phyloP scores from a whole-genome alignment of 2,888 invertebrate genomes.

The Lasioglossum marginatum region DNA sequence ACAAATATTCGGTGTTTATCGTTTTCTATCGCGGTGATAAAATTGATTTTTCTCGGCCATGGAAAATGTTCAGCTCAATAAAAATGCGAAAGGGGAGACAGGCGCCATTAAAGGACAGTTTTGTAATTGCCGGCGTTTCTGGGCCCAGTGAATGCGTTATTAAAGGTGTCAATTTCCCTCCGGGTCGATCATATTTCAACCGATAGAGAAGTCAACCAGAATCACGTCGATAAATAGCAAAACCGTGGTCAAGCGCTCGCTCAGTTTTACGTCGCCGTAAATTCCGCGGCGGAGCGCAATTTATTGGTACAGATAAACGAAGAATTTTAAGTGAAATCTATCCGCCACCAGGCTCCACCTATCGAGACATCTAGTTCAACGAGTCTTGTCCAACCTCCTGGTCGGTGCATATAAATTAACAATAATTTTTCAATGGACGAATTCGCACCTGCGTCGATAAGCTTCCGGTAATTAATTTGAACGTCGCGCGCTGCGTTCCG shows the following conservation, averaged over 20 bases:
- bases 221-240: background rate
- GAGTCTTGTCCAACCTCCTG: background rate
- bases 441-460: conserved; percentile 41
- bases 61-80: background rate
- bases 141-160: background rate
- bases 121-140: background rate
- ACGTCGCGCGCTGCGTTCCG: background rate
- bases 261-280: background rate
- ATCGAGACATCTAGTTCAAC: conserved; percentile 26
- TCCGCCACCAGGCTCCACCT: background rate
- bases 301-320: conserved; percentile 44
- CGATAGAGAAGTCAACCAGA: conserved; percentile 7
- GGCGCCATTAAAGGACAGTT: background rate
- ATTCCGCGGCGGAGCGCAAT: background rate
- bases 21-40: background rate
- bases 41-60: background rate
- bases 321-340: conserved; percentile 49
- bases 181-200: background rate
- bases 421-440: conserved; percentile 19
- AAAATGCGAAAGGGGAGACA: background rate
- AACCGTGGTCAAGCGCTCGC: background rate
- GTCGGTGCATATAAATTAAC: conserved; percentile 31
- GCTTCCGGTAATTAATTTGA: conserved; percentile 29
- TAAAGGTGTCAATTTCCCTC: background rate
- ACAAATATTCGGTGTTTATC: background rate